Percentiles rank a stretch among this genome's conserved stretches.
Evolutionary conservation across 2,888 invertebrate species (phyloP).

Genomic region (Cordylochernes scorpioides): DNA sequence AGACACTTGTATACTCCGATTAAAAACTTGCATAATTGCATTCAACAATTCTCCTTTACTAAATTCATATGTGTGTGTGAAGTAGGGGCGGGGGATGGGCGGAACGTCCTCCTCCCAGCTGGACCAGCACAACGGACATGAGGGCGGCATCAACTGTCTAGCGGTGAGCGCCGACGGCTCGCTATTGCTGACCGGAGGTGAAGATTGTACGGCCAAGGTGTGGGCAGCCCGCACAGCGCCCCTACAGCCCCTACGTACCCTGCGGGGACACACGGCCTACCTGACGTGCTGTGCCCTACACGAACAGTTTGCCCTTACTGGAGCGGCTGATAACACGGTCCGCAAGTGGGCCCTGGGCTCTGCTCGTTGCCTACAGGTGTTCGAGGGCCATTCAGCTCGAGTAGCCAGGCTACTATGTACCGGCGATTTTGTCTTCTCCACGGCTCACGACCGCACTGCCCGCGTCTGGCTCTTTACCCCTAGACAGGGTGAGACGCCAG

Average conservation of each 20-base stretch:
- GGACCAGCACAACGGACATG: slow-evolving; percentile 20
- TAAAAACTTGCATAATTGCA: too few species aligned
- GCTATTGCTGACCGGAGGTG: slow-evolving; percentile 26
- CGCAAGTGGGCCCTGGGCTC: slow-evolving; percentile 27
- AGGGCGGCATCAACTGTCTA: slow-evolving; percentile 26
- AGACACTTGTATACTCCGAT: too few species aligned
- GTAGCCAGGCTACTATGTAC: slow-evolving; percentile 25
- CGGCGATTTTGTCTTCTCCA: slow-evolving; percentile 20
- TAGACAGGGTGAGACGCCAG: too few species aligned
- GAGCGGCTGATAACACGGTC: slow-evolving; percentile 26
- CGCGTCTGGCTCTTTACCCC: slow-evolving; percentile 28
- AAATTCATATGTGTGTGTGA: too few species aligned
- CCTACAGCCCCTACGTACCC: slow-evolving; percentile 23
- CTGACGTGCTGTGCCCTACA: slow-evolving; percentile 25
- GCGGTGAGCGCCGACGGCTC: slow-evolving; percentile 26
- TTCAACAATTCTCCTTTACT: too few species aligned
- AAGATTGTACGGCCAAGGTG: slow-evolving; percentile 24
- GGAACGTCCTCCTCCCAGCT: too few species aligned
- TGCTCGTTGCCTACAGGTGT: slow-evolving; percentile 24
- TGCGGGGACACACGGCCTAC: slow-evolving; percentile 19
- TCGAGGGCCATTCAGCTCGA: slow-evolving; percentile 23
- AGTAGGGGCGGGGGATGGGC: too few species aligned
- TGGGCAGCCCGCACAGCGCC: slow-evolving; percentile 26
- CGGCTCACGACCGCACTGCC: slow-evolving; percentile 18
- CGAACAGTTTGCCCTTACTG: slow-evolving; percentile 25